These are phyloP conservation scores for Parascotia fuliginaria DNA, from an alignment of 2,888 invertebrate species.

Conservation along the genomic window DNA sequence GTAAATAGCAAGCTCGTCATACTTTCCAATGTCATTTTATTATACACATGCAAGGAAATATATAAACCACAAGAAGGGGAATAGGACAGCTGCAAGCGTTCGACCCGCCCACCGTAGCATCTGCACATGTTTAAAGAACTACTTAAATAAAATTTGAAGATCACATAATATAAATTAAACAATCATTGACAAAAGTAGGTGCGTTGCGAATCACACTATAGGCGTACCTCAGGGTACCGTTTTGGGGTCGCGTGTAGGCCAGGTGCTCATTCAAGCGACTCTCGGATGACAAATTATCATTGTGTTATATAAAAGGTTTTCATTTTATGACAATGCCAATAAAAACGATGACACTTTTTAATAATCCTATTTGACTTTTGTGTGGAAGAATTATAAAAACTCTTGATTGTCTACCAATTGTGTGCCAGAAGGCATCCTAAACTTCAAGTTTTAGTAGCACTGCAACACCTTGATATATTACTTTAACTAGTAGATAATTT, in stretches of 20 bases:
- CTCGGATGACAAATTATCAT: slow-evolving; percentile 82
- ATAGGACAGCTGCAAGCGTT: slow-evolving; percentile 66
- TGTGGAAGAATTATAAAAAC: slow-evolving; percentile 45
- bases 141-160: slow-evolving; percentile 81
- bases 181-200: slow-evolving; percentile 76
- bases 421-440: slow-evolving; percentile 34
- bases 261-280: slow-evolving; percentile 71
- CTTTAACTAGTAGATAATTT: slow-evolving; percentile 11
- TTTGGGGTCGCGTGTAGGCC: slow-evolving; percentile 74
- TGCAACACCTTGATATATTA: slow-evolving; percentile 6
- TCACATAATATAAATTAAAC: slow-evolving; percentile 85
- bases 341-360: slow-evolving; percentile 69
- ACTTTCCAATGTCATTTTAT: slow-evolving; percentile 33
- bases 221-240: slow-evolving; percentile 40
- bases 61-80: slow-evolving; percentile 60
- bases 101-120: slow-evolving; percentile 68
- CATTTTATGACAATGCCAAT: slow-evolving; percentile 62
- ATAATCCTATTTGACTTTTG: slow-evolving; percentile 57
- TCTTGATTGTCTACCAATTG: slow-evolving; percentile 33
- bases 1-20: slow-evolving; percentile 32
- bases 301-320: slow-evolving; percentile 67
- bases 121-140: slow-evolving; percentile 81
- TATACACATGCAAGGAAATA: slow-evolving; percentile 52
- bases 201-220: slow-evolving; percentile 72
- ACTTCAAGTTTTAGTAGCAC: slow-evolving; percentile 18